Conservation (phyloP, 2,113 vertebrate genomes). For the Macquaria australasica region DNA sequence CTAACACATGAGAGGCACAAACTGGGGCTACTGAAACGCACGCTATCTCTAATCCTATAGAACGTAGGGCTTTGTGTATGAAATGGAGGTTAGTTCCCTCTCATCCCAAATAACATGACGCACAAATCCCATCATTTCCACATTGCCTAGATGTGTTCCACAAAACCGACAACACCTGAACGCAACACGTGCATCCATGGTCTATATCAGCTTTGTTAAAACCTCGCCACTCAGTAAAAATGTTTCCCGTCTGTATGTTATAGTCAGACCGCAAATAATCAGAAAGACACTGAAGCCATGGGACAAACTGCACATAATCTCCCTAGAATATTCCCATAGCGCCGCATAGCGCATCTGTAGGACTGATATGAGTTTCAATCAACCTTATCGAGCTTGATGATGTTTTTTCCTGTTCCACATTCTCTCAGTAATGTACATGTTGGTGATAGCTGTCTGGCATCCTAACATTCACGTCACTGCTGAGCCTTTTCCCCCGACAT, state of each 20-base stretch:
- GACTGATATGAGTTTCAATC: neutral
- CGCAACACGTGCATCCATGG: conserved; percentile 20
- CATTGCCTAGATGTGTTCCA: neutral
- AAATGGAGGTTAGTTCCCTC: neutral
- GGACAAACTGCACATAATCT: neutral
- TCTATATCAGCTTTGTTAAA: neutral
- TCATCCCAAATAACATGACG: neutral
- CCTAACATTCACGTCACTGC: neutral
- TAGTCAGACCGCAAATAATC: too few species aligned
- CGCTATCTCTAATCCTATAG: neutral
- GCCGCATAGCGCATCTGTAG: neutral
- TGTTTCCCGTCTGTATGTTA: neutral
- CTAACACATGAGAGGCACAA: neutral
- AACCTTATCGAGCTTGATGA: neutral
- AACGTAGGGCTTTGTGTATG: neutral
- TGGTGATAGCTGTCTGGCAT: neutral
- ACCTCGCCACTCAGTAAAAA: neutral
- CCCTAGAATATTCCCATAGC: neutral
- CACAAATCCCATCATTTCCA: neutral
- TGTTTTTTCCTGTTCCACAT: neutral
- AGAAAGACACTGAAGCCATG: neutral
- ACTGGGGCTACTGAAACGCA: neutral
- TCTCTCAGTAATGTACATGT: neutral
- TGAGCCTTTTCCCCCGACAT: conserved; percentile 2
- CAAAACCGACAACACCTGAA: conserved; percentile 36